phyloP scores from a whole-genome alignment of 2,797 vertebrate genomes.

The Phyllotis vaccarum region DNA sequence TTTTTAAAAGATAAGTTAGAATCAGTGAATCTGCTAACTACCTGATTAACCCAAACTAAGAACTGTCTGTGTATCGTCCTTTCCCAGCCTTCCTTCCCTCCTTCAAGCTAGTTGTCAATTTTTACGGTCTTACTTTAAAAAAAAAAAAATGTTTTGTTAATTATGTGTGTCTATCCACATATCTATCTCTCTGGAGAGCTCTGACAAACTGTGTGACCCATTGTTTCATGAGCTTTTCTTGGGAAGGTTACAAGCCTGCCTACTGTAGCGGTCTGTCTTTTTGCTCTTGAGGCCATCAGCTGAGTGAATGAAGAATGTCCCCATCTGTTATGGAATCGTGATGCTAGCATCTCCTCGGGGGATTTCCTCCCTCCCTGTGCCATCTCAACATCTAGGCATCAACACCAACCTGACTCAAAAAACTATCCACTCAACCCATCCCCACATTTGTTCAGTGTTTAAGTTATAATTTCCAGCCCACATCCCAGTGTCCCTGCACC shows the following conservation, averaged over 20 bases:
- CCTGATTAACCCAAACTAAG: background rate
- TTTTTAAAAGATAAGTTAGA: background rate
- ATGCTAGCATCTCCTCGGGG: accelerated
- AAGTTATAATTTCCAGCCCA: too few species aligned
- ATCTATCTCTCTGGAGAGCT: background rate
- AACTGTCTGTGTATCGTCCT: background rate
- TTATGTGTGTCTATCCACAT: background rate
- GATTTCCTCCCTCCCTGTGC: background rate
- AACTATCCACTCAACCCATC: background rate
- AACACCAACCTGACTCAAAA: background rate
- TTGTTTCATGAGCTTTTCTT: background rate
- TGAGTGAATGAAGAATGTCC: background rate
- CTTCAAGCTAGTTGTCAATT: background rate
- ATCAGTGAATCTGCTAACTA: background rate
- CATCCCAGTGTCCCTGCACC: background rate
- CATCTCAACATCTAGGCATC: background rate
- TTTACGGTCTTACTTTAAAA: background rate
- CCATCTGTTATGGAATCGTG: background rate
- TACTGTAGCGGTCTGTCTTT: background rate
- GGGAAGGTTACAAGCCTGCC: background rate
- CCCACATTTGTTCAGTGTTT: background rate
- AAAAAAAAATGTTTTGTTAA: background rate
- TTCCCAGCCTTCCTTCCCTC: background rate
- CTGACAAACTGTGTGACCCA: background rate
- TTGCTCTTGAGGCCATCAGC: background rate